Conservation (phyloP, 1,140 invertebrate genomes). For the Phocides pigmalion region DNA sequence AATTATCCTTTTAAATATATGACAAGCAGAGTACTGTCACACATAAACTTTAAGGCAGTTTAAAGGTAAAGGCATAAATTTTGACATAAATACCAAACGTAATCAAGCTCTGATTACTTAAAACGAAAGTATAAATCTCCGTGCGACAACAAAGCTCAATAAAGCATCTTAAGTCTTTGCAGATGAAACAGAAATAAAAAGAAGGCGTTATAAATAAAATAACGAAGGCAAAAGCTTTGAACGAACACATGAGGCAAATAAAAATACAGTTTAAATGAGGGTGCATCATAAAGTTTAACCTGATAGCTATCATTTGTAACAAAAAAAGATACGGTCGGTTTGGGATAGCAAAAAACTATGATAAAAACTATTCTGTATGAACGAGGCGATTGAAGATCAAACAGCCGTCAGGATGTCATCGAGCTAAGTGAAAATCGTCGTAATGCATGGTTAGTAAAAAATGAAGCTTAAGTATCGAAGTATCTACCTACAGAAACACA, state of each 20-base stretch:
- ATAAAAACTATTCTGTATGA: slow-evolving; percentile 41
- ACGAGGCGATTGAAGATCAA: slow-evolving; percentile 11
- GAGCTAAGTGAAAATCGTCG: slow-evolving; percentile 10
- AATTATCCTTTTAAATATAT: no score
- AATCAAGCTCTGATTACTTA: no score
- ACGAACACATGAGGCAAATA: slow-evolving; percentile 29
- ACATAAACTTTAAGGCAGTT: no score
- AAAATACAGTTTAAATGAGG: slow-evolving; percentile 39
- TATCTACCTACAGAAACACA: not conserved
- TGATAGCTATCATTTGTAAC: slow-evolving; percentile 33
- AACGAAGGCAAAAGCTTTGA: not conserved
- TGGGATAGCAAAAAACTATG: slow-evolving; percentile 37
- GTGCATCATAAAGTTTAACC: slow-evolving; percentile 41
- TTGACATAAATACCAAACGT: no score
- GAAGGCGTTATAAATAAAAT: not conserved
- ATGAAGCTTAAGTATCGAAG: not conserved
- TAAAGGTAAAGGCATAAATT: no score
- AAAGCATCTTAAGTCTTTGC: not conserved
- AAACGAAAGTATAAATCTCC: no score
- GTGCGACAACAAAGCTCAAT: no score
- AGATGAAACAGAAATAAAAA: not conserved
- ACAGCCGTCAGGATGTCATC: slow-evolving; percentile 15
- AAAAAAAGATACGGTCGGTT: slow-evolving; percentile 37
- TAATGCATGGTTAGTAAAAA: not conserved
- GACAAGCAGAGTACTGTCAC: no score